Percentiles rank a stretch among this genome's conserved stretches.
These are phyloP conservation scores for Eupeodes corollae DNA, from an alignment of 1,140 invertebrate genomes.

Conservation along the genomic window DNA sequence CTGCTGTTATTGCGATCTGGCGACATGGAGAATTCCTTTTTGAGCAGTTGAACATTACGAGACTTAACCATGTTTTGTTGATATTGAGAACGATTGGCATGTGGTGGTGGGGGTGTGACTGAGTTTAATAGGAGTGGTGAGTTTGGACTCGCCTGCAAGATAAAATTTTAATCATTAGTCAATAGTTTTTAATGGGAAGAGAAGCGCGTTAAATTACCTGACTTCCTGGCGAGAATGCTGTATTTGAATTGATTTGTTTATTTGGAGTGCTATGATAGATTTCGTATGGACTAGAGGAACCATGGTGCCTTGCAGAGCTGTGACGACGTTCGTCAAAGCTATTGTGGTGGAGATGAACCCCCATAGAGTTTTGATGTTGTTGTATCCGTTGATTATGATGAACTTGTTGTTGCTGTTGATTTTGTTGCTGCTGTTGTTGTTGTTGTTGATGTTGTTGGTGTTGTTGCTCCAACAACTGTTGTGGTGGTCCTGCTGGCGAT, in stretches of 20 bases:
- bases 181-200: neutral
- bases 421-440: conserved; percentile 15
- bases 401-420: conserved; percentile 14
- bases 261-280: conserved; percentile 38
- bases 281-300: conserved; percentile 37
- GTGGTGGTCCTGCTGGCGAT: conserved; percentile 30
- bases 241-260: conserved; percentile 18
- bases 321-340: neutral
- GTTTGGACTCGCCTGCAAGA: conserved; percentile 18
- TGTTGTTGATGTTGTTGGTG: conserved; percentile 23
- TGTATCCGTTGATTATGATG: conserved; percentile 19
- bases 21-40: conserved; percentile 43
- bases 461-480: conserved; percentile 36
- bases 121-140: conserved; percentile 22
- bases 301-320: conserved; percentile 5
- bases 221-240: conserved; percentile 41
- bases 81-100: conserved; percentile 47
- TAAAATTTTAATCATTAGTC: neutral
- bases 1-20: conserved; percentile 44
- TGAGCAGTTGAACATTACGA: conserved; percentile 39
- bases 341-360: neutral
- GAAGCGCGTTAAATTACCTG: conserved; percentile 23
- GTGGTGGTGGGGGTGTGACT: conserved; percentile 35
- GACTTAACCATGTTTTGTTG: conserved; percentile 39
- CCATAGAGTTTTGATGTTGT: conserved; percentile 9